phyloP scores from a whole-genome alignment of 2,888 invertebrate species.

The Noctua comes region DNA sequence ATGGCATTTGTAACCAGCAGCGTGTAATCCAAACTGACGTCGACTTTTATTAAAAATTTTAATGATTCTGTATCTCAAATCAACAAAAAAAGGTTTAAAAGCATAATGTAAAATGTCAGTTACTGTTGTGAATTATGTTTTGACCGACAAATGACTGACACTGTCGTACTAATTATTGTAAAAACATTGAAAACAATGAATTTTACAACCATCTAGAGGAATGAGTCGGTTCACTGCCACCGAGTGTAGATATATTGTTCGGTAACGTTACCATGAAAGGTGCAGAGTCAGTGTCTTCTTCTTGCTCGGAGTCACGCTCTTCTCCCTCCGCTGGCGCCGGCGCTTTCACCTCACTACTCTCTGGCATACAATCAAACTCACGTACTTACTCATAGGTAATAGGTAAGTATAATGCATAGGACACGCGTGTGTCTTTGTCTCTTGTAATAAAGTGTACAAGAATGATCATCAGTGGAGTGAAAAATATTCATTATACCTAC shows the following conservation, averaged over 20 bases:
- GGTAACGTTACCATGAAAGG: constrained; percentile 74
- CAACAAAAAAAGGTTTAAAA: no score
- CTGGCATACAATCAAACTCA: constrained; percentile 21
- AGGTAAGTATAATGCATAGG: not conserved
- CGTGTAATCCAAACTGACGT: no score
- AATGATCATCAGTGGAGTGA: not conserved
- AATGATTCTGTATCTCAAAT: no score
- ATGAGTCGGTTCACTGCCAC: not conserved
- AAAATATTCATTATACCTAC: no score
- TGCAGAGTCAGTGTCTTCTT: constrained; percentile 75
- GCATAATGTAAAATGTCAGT: no score
- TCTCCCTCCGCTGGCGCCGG: constrained; percentile 20
- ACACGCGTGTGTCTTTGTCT: not conserved
- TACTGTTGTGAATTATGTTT: no score
- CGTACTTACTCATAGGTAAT: not conserved
- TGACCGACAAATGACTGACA: no score
- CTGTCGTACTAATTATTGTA: no score
- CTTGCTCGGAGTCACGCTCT: constrained; percentile 55
- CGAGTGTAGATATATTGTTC: not conserved
- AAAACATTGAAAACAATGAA: not conserved
- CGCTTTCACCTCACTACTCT: constrained; percentile 23
- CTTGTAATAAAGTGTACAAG: not conserved
- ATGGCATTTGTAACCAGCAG: no score
- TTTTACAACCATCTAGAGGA: not conserved
- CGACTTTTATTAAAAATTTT: no score